phyloP scores from a whole-genome alignment of 2,797 vertebrate genomes.

The Tamandua tetradactyla region DNA sequence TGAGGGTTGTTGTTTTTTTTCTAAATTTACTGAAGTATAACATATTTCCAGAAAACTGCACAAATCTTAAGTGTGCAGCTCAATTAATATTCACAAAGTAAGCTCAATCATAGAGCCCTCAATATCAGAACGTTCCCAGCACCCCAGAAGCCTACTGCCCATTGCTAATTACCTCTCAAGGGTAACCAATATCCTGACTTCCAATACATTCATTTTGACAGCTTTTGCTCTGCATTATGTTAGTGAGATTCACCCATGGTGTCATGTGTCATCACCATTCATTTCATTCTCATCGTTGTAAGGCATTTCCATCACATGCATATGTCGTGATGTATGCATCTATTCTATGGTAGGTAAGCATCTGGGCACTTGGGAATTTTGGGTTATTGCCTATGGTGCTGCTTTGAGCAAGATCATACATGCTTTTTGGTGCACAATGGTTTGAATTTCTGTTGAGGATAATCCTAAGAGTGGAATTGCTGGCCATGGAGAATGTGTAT shows the following conservation, averaged over 20 bases:
- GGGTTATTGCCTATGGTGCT: not conserved
- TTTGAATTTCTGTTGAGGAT: not conserved
- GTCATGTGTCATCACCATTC: not conserved
- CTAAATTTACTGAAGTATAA: constrained; percentile 38
- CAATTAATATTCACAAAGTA: constrained; percentile 47
- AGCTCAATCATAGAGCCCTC: not conserved
- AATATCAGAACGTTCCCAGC: not conserved
- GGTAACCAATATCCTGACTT: not conserved
- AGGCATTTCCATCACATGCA: not conserved
- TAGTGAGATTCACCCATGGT: not conserved
- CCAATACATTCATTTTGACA: not conserved
- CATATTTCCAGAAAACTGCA: not conserved
- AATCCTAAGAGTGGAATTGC: not conserved
- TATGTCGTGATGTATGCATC: not conserved
- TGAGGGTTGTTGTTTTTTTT: not conserved
- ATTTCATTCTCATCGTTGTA: not conserved
- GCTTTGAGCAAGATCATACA: not conserved
- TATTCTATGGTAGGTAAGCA: not conserved
- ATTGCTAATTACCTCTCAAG: not conserved
- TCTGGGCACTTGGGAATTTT: not conserved
- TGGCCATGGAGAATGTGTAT: not conserved
- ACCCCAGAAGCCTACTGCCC: not conserved
- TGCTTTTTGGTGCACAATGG: not conserved
- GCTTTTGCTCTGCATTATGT: not conserved
- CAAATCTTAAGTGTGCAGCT: not conserved